Percentiles rank a stretch among this genome's conserved stretches.
Conservation (phyloP, 2,797 vertebrate species). For the Sibirionetta formosa region DNA sequence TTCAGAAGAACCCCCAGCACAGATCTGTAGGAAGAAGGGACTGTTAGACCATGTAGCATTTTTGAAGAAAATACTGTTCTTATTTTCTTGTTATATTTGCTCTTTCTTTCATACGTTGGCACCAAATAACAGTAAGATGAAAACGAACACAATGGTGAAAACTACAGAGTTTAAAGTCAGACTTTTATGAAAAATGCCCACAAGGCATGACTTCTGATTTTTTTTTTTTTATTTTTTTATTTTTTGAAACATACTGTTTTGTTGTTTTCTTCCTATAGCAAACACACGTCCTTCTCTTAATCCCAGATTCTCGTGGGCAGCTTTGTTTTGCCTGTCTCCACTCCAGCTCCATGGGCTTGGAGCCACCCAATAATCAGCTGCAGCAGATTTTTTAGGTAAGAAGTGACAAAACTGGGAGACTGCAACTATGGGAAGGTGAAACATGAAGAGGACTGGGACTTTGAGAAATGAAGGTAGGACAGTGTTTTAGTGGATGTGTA, state of each 20-base stretch:
- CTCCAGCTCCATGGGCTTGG: no score
- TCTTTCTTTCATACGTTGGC: neutral
- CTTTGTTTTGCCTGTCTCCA: neutral
- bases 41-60: neutral
- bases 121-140: neutral
- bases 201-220: neutral
- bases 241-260: neutral
- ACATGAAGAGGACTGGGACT: neutral
- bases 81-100: neutral
- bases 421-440: neutral
- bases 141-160: neutral
- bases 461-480: neutral
- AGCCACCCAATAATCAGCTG: fast-evolving
- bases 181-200: neutral
- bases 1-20: fast-evolving
- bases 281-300: fast-evolving
- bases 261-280: fast-evolving
- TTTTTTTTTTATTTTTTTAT: no score
- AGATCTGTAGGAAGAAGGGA: neutral
- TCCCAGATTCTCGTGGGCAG: fast-evolving
- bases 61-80: neutral
- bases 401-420: neutral
- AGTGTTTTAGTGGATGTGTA: neutral
- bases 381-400: neutral
- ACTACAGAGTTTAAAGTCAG: neutral